Base-by-base conservation (phyloP, 35 echinoderm and acorn worm genomes). In the Anneissia japonica region DNA sequence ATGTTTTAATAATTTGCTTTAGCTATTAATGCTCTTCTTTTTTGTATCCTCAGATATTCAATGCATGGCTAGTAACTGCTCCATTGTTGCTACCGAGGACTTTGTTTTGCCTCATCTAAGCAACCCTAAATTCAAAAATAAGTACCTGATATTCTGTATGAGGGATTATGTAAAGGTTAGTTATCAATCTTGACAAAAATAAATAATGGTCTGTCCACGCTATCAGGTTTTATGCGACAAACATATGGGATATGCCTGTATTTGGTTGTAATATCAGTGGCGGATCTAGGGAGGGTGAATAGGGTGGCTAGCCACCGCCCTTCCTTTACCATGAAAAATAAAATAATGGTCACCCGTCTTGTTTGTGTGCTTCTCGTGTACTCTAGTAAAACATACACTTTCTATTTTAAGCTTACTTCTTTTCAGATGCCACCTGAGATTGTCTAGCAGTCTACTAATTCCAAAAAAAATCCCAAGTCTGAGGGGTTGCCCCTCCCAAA, bases 11-110 rank as follows among this genome's bases (percentile, higher is more conserved):
- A 19, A 23, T 0, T 46, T 74, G 1, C 28, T 74, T 23, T 74
- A 33, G n/a, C 14, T 77, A 41, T 86, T 0, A 26, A 16, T 51
- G 1, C 7, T 16, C 74, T 37, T 85, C 3, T 85, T 89, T 83
- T 23, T 45, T 45, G 0, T 87, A 32, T 46, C 35, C 32, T 16
- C 88, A 93, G 96, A 89, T 83, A 91, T 99, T 31, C 85, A 91
- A 51, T 99, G 96, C 41, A 99, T 99, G 96, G 96, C 86, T 37
- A 93, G 80, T 51, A 87, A 99, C 72, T 99, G 96, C 39, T 89
- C 89, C 38, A 88, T 99, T 87, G 72, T 90, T 75, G 92, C 96
- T 30, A 89, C 92, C 75, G 96, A 99, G 78, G 96, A 99, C n/a
- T 99, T 99, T 94, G 96, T 99, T 73, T 39, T 86, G 36, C 90